phyloP scores from a whole-genome alignment of 2,113 vertebrate genomes.

The Sisor rabdophorus region DNA sequence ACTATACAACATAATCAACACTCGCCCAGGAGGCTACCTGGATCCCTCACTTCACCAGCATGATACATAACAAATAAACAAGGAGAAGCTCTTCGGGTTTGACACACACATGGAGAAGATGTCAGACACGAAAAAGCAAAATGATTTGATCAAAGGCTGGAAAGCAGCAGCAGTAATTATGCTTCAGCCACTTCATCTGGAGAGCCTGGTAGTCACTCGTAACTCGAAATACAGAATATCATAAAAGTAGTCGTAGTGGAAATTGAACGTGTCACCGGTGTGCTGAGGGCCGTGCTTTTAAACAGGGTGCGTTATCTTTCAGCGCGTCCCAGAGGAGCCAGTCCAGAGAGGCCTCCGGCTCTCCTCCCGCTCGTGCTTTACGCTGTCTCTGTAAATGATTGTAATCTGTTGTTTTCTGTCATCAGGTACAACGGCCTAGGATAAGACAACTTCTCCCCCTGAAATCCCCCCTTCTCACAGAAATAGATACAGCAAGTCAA shows the following conservation, averaged over 20 bases:
- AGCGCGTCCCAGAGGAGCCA: conserved; percentile 35
- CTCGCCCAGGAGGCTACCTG: conserved; percentile 12
- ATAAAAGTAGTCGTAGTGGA: conserved; percentile 39
- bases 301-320: conserved; percentile 38
- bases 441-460: conserved; percentile 47
- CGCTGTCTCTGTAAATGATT: conserved; percentile 62
- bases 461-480: conserved; percentile 42
- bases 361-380: conserved; percentile 47
- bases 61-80: conserved; percentile 35
- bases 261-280: conserved; percentile 52
- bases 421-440: conserved; percentile 47
- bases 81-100: conserved; percentile 30
- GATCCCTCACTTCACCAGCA: conserved; percentile 5
- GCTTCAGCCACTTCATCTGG: conserved; percentile 47
- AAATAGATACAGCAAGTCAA: conserved; percentile 50
- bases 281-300: conserved; percentile 49
- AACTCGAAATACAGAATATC: conserved; percentile 37
- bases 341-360: conserved; percentile 44
- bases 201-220: conserved; percentile 39
- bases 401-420: conserved; percentile 62
- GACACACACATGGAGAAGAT: conserved; percentile 39
- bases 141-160: conserved; percentile 57
- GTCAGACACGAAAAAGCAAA: conserved; percentile 48
- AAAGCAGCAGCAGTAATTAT: conserved; percentile 51
- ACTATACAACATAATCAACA: conserved; percentile 8